These are phyloP conservation scores for Rhinolophus sinicus DNA, from an alignment of 2,113 vertebrate genomes.

Conservation along the genomic window DNA sequence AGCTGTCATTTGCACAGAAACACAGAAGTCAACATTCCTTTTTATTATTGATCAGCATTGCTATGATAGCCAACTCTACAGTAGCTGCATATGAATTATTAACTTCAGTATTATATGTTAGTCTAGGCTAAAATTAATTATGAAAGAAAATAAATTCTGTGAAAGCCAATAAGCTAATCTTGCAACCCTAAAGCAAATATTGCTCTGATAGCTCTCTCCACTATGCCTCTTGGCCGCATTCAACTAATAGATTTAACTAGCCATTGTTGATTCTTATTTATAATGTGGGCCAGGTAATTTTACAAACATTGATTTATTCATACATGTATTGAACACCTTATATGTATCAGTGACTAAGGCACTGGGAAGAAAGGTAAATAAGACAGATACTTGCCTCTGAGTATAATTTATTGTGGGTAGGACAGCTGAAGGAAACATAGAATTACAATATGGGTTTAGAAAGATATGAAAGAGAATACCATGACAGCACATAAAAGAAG, in stretches of 20 bases:
- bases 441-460: background rate
- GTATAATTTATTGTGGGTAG: background rate
- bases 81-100: background rate
- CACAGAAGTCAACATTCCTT: background rate
- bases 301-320: background rate
- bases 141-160: slow-evolving; percentile 42
- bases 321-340: background rate
- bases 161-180: background rate
- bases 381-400: background rate
- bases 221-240: background rate
- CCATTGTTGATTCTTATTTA: background rate
- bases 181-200: background rate
- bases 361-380: background rate
- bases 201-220: background rate
- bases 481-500: background rate
- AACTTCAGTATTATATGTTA: background rate
- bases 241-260: background rate
- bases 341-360: background rate
- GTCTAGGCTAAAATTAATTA: slow-evolving; percentile 36
- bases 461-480: background rate
- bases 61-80: background rate
- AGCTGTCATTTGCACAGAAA: background rate
- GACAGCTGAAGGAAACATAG: no score
- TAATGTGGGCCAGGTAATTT: background rate
- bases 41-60: background rate